Base-by-base conservation (phyloP, 2,888 invertebrate genomes). In the Agrypnus murinus region DNA sequence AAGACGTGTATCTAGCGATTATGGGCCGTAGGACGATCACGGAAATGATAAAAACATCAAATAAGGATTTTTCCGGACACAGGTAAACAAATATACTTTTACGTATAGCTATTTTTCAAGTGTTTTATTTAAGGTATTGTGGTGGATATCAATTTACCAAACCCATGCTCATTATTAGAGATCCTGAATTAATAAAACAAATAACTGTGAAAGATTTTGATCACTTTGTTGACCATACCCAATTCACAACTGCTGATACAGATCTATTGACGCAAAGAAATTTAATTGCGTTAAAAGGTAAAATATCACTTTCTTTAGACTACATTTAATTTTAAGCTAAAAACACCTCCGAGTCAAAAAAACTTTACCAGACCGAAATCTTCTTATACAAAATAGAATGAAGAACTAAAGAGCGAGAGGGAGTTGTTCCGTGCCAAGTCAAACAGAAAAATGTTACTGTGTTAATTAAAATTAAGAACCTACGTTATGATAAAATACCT, bases 151-250 rank as follows among this genome's bases (percentile, higher is more conserved):
- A 62, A 12, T 64, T 63, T 14, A 15, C 4, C 9, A 36, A 0
- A 14, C 43, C 46, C 3, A 17, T 32, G 9, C 17, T 69, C 10
- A 12, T 57, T 4, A 2, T 69, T 10, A 45, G 17, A 15, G 69
- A 69, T 69, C 57, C 40, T 5, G 63, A 69, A 10, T 17, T 69
- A 19, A 63, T 67, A 9, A 67, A 67, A 55, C 50, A 67, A 60
- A 50, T 67, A 55, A 43, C 55, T 1, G 67, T 62, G 2, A 69
- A 69, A 14, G 64, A 69, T 15, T 69, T 69, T 31, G 69, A 69
- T 14, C 55, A 64, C 14, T 69, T 69, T 14, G 12, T 63, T 10
- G 69, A 69, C 14, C 69, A 64, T 12, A 10, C 7, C 0, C 12
- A 14, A 12, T 25, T 69, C 7, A 7, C 46, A 2, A 46, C 63